Evolutionary conservation across 2,113 vertebrate genomes (phyloP), one percentile per base, ranked within the genome.

Genomic region (Cathartes aura): DNA sequence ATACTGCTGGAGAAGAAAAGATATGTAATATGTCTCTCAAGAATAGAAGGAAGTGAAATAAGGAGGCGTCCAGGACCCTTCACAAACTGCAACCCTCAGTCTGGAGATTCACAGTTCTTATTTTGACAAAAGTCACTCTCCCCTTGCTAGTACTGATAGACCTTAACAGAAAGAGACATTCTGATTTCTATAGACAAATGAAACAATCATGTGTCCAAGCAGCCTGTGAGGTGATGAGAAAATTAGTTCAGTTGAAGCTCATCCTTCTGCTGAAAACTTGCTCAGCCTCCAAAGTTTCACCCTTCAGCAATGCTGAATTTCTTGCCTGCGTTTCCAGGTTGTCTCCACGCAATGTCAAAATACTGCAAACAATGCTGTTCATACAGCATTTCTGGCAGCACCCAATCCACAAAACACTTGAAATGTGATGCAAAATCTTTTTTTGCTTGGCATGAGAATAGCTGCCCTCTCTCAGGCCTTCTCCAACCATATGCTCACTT

Each of bases 401-500:
- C 58, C 32, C 66, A 91, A 75, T 36, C 47, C 89, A 79, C 86
- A 95, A 75, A 89, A 84, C 3, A 0, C 43, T 89, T 96, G 89
- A 96, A 96, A 95, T 87, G 89, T 50, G 53, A 48, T 53, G 34
- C 36, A 92, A 95, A 82, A 96, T 90, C 72, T 56, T 95, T 68
- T 68, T 91, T 93, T 89, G 72, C 48, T 82, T 87, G 92, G 76
- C 92, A 87, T 91, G 82, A 96, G 81, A 83, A 84, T 89, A 96
- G 36, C 22, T 87, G 64, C 34, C 83, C 76, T 95, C 89, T 95
- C 92, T 82, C 83, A 95, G 60, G 73, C 52, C 81, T 95, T 87
- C 81, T 91, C 86, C 87, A 90, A 82, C 92, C 92, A 95, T 89
- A 96, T 93, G 93, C 95, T 95, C 90, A 87, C 95, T 96, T 97